Evolutionary conservation across 2,113 vertebrate genomes (phyloP).

Genomic region (Zosterops japonicus): DNA sequence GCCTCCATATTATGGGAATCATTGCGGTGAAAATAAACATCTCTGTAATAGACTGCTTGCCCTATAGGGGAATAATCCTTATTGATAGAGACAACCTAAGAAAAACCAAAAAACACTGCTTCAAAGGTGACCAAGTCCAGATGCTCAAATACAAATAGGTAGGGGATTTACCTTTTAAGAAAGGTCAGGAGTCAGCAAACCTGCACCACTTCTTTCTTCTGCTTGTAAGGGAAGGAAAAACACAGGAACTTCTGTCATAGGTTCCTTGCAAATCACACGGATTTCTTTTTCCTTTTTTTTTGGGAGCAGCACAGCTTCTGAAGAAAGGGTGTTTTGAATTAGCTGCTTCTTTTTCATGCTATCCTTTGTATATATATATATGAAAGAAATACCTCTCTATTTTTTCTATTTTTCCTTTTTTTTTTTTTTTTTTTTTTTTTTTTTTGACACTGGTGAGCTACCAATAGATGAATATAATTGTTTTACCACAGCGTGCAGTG

Average conservation of each 20-base stretch:
- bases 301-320: background rate
- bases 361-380: background rate
- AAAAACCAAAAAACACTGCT: background rate
- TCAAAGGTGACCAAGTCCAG: background rate
- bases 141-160: background rate
- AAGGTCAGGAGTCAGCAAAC: background rate
- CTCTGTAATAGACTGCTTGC: background rate
- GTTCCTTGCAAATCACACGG: background rate
- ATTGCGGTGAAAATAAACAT: background rate
- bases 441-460: background rate
- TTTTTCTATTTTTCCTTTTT: accelerated
- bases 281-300: background rate
- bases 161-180: background rate
- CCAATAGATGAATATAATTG: background rate
- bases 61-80: background rate
- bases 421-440: background rate
- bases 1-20: slow-evolving; percentile 8
- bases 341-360: background rate
- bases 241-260: background rate
- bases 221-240: background rate
- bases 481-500: background rate
- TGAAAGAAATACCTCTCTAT: background rate
- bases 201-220: background rate
- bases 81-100: background rate
- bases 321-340: background rate